Conservation (phyloP, 2,113 vertebrate genomes). For the Sylvilagus bachmani region DNA sequence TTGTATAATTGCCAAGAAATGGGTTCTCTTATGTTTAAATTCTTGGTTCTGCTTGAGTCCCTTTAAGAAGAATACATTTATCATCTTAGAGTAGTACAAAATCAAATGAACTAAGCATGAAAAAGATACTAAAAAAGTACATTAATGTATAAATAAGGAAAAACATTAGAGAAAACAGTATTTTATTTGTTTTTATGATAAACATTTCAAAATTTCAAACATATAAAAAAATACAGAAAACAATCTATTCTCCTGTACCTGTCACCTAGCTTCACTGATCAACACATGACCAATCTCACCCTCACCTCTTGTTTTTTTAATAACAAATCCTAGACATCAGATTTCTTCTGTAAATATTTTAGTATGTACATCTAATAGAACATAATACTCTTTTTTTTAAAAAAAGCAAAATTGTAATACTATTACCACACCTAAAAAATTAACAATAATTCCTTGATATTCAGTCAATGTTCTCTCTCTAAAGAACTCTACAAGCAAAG, state of each 20-base stretch:
- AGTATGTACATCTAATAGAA: conserved; percentile 17
- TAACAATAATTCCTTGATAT: conserved; percentile 20
- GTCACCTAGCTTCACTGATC: conserved; percentile 3
- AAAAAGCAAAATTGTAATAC: conserved; percentile 35
- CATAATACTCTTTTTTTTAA: neutral
- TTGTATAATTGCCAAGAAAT: conserved; percentile 42
- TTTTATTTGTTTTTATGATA: conserved; percentile 35
- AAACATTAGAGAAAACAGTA: conserved; percentile 18
- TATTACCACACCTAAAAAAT: conserved; percentile 41
- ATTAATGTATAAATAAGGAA: neutral
- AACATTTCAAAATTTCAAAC: conserved; percentile 51
- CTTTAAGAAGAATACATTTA: conserved; percentile 53
- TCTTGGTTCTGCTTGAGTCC: neutral
- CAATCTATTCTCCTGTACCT: neutral
- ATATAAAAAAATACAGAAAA: conserved; percentile 41
- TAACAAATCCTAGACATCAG: conserved; percentile 41
- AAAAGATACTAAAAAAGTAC: conserved; percentile 36
- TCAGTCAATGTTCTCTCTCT: neutral
- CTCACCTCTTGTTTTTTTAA: neutral
- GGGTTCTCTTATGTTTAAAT: conserved; percentile 29
- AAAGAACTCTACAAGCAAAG: conserved; percentile 37
- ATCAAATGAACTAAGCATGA: conserved; percentile 24
- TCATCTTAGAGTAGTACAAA: neutral
- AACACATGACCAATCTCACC: conserved; percentile 11
- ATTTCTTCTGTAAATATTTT: conserved; percentile 36